Conservation (phyloP, 2,797 vertebrate species). For the Xenentodon cancila region DNA sequence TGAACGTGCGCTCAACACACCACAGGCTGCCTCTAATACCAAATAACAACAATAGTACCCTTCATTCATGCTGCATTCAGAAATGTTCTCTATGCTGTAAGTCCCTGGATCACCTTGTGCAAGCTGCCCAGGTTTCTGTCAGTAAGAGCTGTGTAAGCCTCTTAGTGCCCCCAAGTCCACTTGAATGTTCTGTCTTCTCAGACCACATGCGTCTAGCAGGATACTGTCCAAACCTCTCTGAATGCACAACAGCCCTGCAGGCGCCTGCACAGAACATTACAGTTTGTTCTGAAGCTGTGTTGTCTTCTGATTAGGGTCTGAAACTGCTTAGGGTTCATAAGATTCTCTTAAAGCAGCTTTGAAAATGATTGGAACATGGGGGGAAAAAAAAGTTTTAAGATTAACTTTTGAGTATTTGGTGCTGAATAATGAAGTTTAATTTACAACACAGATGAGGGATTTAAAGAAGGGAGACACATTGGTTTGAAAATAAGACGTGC, state of each 20-base stretch:
- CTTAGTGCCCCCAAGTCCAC: conserved; percentile 63
- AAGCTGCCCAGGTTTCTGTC: conserved; percentile 56
- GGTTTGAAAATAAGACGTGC: too few species aligned
- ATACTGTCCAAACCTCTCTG: conserved; percentile 59
- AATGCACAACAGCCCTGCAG: conserved; percentile 11
- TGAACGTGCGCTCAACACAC: conserved; percentile 19
- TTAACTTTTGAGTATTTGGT: too few species aligned
- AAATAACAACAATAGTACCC: conserved; percentile 50
- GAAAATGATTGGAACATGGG: neutral
- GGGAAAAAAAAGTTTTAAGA: too few species aligned
- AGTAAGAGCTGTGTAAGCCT: conserved; percentile 62
- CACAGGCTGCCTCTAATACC: conserved; percentile 15
- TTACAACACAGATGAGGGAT: too few species aligned
- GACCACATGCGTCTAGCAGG: conserved; percentile 53
- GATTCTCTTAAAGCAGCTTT: conserved; percentile 7
- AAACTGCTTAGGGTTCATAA: neutral
- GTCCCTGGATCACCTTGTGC: conserved; percentile 51
- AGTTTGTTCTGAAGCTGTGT: conserved; percentile 29
- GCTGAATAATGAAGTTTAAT: too few species aligned
- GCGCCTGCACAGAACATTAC: conserved; percentile 16
- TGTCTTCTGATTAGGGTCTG: conserved; percentile 39
- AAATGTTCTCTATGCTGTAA: conserved; percentile 58
- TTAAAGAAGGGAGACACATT: too few species aligned
- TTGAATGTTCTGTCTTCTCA: conserved; percentile 62
- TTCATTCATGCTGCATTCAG: conserved; percentile 44